These are phyloP conservation scores for Numenius arquata DNA, from an alignment of 2,113 vertebrate species.

Conservation along the genomic window DNA sequence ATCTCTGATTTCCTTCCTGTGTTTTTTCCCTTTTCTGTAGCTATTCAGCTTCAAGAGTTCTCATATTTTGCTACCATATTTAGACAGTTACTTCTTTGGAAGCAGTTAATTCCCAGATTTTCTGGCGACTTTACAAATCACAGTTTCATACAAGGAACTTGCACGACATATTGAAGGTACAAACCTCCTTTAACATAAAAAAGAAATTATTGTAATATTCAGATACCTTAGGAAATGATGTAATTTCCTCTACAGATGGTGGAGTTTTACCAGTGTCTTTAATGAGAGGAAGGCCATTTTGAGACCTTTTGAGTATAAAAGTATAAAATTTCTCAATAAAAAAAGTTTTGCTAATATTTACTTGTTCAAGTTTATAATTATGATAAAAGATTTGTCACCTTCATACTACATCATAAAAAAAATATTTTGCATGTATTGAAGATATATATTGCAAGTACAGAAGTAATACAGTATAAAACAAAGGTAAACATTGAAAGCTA, in stretches of 20 bases:
- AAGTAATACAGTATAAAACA: not conserved
- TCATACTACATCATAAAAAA: not conserved
- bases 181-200: not conserved
- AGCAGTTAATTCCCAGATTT: not conserved
- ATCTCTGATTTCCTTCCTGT: not conserved
- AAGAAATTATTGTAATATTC: not conserved
- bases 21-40: not conserved
- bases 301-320: not conserved
- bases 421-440: not conserved
- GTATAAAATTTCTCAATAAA: not conserved
- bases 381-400: not conserved
- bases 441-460: not conserved
- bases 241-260: not conserved
- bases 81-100: not conserved
- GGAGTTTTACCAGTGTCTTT: not conserved
- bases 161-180: not conserved
- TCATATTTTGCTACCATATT: not conserved
- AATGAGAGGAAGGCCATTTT: not conserved
- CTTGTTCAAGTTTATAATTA: not conserved
- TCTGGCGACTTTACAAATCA: not conserved
- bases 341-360: not conserved
- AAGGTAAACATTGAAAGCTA: not conserved
- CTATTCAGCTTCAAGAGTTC: not conserved
- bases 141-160: not conserved
- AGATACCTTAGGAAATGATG: not conserved